Evolutionary conservation across 2,797 vertebrate genomes (phyloP).

Genomic region (Falco peregrinus): DNA sequence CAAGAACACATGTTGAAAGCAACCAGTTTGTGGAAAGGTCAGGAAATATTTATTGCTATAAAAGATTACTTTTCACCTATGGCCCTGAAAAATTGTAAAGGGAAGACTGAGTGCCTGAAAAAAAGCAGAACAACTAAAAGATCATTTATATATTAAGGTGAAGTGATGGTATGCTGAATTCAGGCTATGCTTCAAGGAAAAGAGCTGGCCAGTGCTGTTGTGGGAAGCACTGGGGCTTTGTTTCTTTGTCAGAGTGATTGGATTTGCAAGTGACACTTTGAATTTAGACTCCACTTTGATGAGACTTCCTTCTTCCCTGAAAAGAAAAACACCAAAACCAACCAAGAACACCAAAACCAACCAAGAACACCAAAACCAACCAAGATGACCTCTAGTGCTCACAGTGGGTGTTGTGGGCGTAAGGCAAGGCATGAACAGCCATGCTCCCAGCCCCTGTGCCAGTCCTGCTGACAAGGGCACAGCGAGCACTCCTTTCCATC

Average conservation of each 20-base stretch:
- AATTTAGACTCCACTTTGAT: neutral
- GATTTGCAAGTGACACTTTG: neutral
- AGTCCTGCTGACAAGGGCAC: rapidly evolving
- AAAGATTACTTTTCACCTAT: neutral
- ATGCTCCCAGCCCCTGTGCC: rapidly evolving
- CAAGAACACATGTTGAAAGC: neutral
- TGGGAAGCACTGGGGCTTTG: neutral
- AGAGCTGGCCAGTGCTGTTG: neutral
- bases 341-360: no score
- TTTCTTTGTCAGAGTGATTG: rapidly evolving
- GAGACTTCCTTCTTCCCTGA: neutral
- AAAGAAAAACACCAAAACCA: neutral
- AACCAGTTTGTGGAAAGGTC: neutral
- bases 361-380: neutral
- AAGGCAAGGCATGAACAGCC: neutral
- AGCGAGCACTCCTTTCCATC: neutral
- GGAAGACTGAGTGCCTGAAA: neutral
- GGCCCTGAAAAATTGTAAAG: neutral
- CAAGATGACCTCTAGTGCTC: neutral
- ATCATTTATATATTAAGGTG: neutral
- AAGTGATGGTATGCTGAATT: neutral
- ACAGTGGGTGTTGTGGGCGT: rapidly evolving
- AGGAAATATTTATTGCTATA: neutral
- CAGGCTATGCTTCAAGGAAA: neutral
- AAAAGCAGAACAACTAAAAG: neutral